A percentile compares a stretch with the other conserved stretches of the same genome.
These are phyloP conservation scores for Columbina picui DNA, from an alignment of 2,113 vertebrate genomes.

Conservation along the genomic window DNA sequence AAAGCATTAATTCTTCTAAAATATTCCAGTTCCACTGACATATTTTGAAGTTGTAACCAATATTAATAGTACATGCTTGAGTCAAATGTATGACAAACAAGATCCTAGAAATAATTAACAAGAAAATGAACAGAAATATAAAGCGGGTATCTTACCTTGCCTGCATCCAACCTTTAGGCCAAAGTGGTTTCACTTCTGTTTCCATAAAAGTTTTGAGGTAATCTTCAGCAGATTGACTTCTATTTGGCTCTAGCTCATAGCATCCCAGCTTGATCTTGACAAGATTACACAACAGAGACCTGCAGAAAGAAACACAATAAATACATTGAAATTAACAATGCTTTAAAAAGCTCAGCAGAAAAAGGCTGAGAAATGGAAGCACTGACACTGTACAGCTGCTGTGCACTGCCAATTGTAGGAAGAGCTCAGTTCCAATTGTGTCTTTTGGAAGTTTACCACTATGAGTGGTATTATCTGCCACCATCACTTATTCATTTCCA, in stretches of 20 bases:
- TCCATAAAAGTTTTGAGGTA: slow-evolving; percentile 99
- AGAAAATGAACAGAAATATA: neutral
- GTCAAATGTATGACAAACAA: neutral
- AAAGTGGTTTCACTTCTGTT: slow-evolving; percentile 95
- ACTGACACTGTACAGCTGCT: neutral
- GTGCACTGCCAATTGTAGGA: neutral
- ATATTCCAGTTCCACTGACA: neutral
- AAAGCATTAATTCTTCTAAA: neutral
- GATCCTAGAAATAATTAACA: neutral
- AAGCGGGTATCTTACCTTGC: slow-evolving; percentile 81
- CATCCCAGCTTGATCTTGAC: slow-evolving; percentile 95
- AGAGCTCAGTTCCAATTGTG: neutral
- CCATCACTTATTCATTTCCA: neutral
- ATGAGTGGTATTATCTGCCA: neutral
- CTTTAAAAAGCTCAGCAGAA: neutral
- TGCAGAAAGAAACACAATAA: slow-evolving; percentile 63
- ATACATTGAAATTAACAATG: neutral
- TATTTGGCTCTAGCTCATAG: slow-evolving; percentile 95
- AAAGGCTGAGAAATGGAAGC: neutral
- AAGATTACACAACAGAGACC: slow-evolving; percentile 92
- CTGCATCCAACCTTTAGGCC: slow-evolving; percentile 99
- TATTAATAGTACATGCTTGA: neutral
- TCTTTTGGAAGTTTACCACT: neutral
- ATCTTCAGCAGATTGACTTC: slow-evolving; percentile 91
- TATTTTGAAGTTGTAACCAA: neutral